phyloP scores from a whole-genome alignment of 1,140 invertebrate species.

The Drosophila malerkotliana region DNA sequence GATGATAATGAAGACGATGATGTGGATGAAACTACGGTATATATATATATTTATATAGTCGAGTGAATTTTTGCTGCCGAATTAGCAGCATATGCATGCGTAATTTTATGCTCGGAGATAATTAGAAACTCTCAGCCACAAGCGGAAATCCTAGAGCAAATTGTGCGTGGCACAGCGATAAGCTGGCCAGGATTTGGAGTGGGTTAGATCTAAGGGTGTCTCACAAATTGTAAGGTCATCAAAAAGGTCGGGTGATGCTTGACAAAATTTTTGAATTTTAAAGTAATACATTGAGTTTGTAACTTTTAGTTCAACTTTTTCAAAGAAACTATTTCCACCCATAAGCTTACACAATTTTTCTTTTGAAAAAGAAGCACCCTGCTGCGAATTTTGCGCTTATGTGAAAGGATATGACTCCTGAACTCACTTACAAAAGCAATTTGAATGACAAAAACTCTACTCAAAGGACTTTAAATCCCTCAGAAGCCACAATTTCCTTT shows the following conservation, averaged over 20 bases:
- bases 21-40: constrained; percentile 68
- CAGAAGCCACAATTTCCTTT: background rate
- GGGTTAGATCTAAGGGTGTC: background rate
- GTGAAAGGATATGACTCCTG: background rate
- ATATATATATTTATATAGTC: constrained; percentile 15
- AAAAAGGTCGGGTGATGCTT: too few species aligned
- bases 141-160: constrained; percentile 53
- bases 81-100: constrained; percentile 50
- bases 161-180: constrained; percentile 60
- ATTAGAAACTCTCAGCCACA: constrained; percentile 54
- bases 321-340: background rate
- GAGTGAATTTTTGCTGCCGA: constrained; percentile 16
- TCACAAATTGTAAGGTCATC: background rate
- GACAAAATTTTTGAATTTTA: too few species aligned
- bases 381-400: background rate
- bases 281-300: too few species aligned
- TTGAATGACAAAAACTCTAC: background rate
- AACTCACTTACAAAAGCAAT: background rate
- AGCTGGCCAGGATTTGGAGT: constrained; percentile 25
- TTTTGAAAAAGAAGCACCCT: background rate
- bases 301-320: too few species aligned
- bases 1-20: constrained; percentile 52
- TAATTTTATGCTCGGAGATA: constrained; percentile 58
- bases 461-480: constrained; percentile 1
- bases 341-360: background rate